phyloP scores from a whole-genome alignment of 2,888 invertebrate species.

The Drosophila mettleri region DNA sequence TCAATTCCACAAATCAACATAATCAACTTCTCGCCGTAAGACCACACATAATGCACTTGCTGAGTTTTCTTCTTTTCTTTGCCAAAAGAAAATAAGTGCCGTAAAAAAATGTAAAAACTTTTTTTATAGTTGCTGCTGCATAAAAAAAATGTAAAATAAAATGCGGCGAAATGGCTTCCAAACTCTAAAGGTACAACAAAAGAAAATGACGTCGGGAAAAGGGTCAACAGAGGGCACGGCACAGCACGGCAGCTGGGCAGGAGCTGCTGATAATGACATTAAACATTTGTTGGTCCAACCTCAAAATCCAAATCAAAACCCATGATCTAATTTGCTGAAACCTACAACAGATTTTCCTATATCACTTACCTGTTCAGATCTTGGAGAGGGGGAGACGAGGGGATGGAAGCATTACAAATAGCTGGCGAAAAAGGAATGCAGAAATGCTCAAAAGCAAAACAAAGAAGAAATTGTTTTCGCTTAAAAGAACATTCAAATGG shows the following conservation, averaged over 20 bases:
- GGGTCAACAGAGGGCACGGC: slow-evolving; percentile 49
- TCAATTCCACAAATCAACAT: slow-evolving; percentile 81
- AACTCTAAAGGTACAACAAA: slow-evolving; percentile 59
- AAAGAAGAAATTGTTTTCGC: slow-evolving; percentile 82
- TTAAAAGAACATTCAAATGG: slow-evolving; percentile 82
- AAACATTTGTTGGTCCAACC: slow-evolving; percentile 59
- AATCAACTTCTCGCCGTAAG: slow-evolving; percentile 77
- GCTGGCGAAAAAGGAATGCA: slow-evolving; percentile 46
- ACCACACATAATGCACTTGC: slow-evolving; percentile 74
- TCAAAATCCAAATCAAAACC: slow-evolving; percentile 64
- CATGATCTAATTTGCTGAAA: slow-evolving; percentile 74
- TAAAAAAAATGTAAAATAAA: slow-evolving; percentile 77
- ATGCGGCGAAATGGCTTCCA: slow-evolving; percentile 56
- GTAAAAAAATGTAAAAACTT: slow-evolving; percentile 80
- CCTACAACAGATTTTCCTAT: slow-evolving; percentile 39
- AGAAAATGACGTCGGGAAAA: slow-evolving; percentile 29
- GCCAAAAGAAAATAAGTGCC: slow-evolving; percentile 64
- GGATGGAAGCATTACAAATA: slow-evolving; percentile 32
- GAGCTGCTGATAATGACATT: slow-evolving; percentile 63
- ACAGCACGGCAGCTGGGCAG: slow-evolving; percentile 56
- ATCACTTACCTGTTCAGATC: slow-evolving; percentile 45
- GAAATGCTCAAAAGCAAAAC: slow-evolving; percentile 70
- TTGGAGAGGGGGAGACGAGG: neutral
- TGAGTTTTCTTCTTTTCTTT: slow-evolving; percentile 57
- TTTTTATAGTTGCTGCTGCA: slow-evolving; percentile 69